Conservation (phyloP, 2,797 vertebrate genomes). For the Poeciliopsis turneri region DNA sequence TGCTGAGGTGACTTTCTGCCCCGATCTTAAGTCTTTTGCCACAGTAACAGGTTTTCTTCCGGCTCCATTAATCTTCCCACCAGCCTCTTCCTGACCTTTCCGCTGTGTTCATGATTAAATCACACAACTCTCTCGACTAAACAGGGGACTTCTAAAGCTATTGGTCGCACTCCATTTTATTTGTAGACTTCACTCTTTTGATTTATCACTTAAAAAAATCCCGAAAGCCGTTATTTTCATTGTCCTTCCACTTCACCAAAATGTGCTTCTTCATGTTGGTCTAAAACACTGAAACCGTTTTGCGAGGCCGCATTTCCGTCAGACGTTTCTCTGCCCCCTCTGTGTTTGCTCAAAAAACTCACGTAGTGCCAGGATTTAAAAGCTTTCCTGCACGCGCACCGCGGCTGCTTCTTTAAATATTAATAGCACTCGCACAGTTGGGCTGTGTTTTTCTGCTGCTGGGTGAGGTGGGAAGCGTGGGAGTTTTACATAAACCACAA, state of each 20-base stretch:
- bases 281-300: background rate
- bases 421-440: slow-evolving; percentile 2
- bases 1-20: background rate
- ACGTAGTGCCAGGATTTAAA: background rate
- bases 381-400: background rate
- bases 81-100: background rate
- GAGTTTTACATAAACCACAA: slow-evolving; percentile 46
- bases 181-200: background rate
- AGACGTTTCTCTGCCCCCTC: background rate
- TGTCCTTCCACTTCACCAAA: background rate
- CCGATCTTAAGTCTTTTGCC: background rate
- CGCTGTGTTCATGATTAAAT: background rate
- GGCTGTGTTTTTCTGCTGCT: background rate
- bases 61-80: background rate
- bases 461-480: slow-evolving; percentile 7
- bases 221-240: background rate
- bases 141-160: background rate
- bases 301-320: background rate
- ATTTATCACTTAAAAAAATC: background rate
- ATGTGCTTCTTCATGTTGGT: background rate
- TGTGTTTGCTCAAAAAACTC: background rate
- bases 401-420: slow-evolving; percentile 12
- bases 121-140: background rate
- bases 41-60: background rate
- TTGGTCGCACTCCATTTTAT: background rate